phyloP scores from a whole-genome alignment of 2,113 vertebrate genomes.

The Grantiella picta region DNA sequence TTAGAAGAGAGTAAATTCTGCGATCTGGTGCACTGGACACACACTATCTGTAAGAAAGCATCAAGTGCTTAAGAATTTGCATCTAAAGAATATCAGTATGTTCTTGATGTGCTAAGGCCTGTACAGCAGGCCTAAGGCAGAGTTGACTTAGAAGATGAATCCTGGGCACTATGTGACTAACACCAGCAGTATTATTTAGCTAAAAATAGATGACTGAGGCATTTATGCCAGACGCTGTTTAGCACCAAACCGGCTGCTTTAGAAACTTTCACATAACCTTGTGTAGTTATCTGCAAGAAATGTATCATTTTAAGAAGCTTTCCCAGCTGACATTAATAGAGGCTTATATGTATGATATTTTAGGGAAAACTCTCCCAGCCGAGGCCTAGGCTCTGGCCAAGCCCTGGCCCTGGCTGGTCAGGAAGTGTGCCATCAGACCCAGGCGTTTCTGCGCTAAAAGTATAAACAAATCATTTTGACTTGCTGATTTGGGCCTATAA shows the following conservation, averaged over 20 bases:
- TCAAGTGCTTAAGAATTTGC: background rate
- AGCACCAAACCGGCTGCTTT: background rate
- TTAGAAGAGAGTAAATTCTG: background rate
- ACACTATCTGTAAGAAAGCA: background rate
- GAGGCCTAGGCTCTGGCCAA: background rate
- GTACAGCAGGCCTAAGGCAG: background rate
- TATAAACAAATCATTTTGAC: background rate
- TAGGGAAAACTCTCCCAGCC: background rate
- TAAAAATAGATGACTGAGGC: background rate
- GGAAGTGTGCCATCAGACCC: background rate
- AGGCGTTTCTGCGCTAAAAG: background rate
- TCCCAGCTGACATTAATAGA: background rate
- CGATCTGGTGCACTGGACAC: background rate
- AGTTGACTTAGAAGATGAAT: background rate
- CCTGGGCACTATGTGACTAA: background rate
- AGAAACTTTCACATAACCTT: background rate
- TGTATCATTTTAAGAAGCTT: background rate
- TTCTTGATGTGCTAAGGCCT: background rate
- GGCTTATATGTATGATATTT: background rate
- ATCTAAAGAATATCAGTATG: background rate
- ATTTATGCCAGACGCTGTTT: background rate
- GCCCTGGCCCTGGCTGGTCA: background rate
- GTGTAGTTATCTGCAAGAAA: background rate
- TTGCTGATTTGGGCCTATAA: background rate
- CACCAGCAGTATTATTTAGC: background rate